Base-by-base conservation (phyloP, 1,140 invertebrate species). In the Sipha flava region DNA sequence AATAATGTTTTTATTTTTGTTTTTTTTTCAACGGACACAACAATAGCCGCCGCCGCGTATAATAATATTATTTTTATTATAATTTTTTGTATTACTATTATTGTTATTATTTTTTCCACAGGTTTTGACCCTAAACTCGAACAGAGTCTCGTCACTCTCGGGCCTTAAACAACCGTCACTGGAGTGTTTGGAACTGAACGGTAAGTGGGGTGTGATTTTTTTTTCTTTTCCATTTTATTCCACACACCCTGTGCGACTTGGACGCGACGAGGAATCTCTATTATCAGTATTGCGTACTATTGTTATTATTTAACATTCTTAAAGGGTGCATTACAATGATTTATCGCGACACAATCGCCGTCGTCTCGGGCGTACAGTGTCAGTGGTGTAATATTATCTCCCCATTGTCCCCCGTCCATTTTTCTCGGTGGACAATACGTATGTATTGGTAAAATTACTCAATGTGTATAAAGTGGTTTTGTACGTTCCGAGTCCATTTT, bases 101-200 rank as follows among this genome's bases (percentile, higher is more conserved):
- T 54, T 23, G 26, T 75, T 34, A 57, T 75, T 37, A 3, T 59
- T 23, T 59, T 59, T 26, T 59, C 12, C 23, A 26, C 34, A 77
- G 73, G 52, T 77, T 59, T 77, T 77, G 73, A 77, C 52, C 34
- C 52, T 77, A 77, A 77, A 77, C 26, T 77, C 52, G n/a, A 77
- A 57, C 73, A 77, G 52, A 29, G 34, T 77, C 47, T 59, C 52
- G 52, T 57, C 73, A 52, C 73, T 77, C 23, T 43, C 34, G 21
- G 49, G 49, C 7, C 29, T 77, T 12, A 77, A 77, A 21, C 73
- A 77, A 59, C 49, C 47, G 31, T 77, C 73, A 18, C 23, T 77
- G 54, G 21, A 59, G 73, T 59, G 73, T 43, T 57, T 77, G 47
- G 29, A 52, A 40, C 34, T 77, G 73, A 77, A 77, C 73, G 73